Percentiles rank a stretch among this genome's conserved stretches.
These are phyloP conservation scores for Pachypsylla venusta DNA, from an alignment of 1,140 invertebrate species.

Conservation along the genomic window DNA sequence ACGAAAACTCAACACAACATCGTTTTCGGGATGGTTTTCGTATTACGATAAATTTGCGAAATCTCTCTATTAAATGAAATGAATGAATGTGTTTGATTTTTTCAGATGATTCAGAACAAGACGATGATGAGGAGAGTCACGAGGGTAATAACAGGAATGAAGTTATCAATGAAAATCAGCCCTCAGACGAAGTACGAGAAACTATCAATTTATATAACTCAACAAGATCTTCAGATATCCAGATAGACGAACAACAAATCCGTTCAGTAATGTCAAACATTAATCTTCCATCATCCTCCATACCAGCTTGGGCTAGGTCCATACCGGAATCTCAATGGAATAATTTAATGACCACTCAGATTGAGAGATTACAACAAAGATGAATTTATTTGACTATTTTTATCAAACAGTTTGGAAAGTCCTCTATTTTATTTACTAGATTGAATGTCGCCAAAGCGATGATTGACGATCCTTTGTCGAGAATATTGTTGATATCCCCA, in stretches of 20 bases:
- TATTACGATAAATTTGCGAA: too few relatives aligned
- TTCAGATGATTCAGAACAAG: neutral
- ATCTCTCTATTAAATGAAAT: too few relatives aligned
- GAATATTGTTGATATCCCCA: too few relatives aligned
- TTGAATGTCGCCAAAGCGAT: too few relatives aligned
- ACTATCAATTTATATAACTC: neutral
- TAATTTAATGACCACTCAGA: neutral
- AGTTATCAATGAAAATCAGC: neutral
- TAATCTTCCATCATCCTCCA: neutral
- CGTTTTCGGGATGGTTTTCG: too few relatives aligned
- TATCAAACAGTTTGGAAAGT: too few relatives aligned
- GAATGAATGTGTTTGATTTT: too few relatives aligned
- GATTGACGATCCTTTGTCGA: too few relatives aligned
- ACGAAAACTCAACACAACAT: too few relatives aligned
- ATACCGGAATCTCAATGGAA: neutral
- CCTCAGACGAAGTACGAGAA: neutral
- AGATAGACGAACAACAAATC: conserved; percentile 4
- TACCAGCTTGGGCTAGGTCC: neutral
- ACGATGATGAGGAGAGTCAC: neutral
- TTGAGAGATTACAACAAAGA: neutral
- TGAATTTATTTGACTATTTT: too few relatives aligned
- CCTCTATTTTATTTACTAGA: too few relatives aligned
- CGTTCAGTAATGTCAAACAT: neutral
- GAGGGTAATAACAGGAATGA: too few relatives aligned
- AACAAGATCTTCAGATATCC: conserved; percentile 4